Base-by-base conservation (phyloP, 2,888 invertebrate genomes). In the Hemithea aestivaria region DNA sequence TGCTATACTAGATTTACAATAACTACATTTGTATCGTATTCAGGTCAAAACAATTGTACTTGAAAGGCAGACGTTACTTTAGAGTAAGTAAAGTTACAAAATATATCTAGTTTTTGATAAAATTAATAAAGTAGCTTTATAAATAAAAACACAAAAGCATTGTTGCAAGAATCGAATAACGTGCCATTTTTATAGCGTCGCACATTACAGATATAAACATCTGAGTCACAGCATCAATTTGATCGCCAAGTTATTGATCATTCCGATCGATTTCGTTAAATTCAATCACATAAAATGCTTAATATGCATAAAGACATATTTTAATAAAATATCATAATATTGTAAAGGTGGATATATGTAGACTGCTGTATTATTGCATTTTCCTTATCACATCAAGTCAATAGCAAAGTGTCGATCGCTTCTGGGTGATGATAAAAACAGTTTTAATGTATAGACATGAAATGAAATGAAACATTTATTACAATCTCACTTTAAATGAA, bases 221-320 rank as follows among this genome's bases (percentile, higher is more conserved):
- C 16, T 20, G 10, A 20, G 35, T 24, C 23, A 24, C 23, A 28
- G 25, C 8, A 16, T 10, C 28, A 20, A 32, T 25, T 28, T 22
- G 8, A 41, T 23, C 9, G n/a, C n/a, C 28, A 29, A n/a, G 7
- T 26, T 24, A 28, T 27, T 29, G 16, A 27, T 31, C 8, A 41
- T 39, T 22, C 20, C 34, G 27, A 36, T 22, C 40, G 20, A 23
- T 36, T 51, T 35, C 20, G 21, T 32, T 24, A 36, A 38, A 46
- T 48, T 51, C 48, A 44, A 38, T 35, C 34, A 27, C 48, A 59
- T 58, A 58, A 61, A 62, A 55, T 38, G 41, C 42, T 29, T 54
- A 54, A 58, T 52, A 52, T 52, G 58, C 56, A 68, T 69, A 64
- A 56, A 55, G 45, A 47, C 54, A 58, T 66, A 62, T 59, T 48